Conservation (phyloP, 2,113 vertebrate genomes). For the Ramphastos sulfuratus region DNA sequence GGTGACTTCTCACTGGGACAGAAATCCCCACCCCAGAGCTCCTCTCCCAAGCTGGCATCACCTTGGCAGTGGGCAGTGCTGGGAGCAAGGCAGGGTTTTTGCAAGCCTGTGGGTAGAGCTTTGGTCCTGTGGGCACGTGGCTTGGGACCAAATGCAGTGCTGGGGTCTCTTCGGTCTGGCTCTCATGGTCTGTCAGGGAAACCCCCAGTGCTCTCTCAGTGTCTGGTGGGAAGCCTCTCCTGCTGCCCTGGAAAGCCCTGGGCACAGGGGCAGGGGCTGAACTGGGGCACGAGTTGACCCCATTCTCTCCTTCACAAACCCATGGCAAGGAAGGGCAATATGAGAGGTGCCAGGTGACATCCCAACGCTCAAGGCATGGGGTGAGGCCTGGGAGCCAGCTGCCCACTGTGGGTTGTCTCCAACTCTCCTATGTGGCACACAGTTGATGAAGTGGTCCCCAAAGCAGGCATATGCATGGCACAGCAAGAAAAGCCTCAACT, state of each 20-base stretch:
- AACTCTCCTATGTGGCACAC: rapidly evolving
- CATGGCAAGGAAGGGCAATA: neutral
- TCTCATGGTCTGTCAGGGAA: neutral
- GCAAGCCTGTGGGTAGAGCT: neutral
- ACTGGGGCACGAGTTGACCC: neutral
- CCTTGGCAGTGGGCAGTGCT: rapidly evolving
- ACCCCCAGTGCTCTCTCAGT: neutral
- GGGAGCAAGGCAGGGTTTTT: rapidly evolving
- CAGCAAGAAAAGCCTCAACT: neutral
- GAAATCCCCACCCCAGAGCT: neutral
- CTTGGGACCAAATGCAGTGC: rapidly evolving
- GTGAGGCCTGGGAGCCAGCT: neutral
- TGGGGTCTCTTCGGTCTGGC: neutral
- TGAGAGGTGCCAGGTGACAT: neutral
- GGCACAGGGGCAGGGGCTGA: neutral
- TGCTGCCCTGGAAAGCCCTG: neutral
- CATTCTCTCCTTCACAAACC: neutral
- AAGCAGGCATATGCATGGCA: rapidly evolving
- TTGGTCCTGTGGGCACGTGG: rapidly evolving
- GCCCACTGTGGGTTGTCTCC: neutral
- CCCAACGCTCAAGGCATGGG: neutral
- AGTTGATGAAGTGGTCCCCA: neutral
- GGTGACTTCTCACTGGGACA: neutral
- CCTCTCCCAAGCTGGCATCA: neutral
- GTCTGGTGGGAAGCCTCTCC: rapidly evolving